These are phyloP conservation scores for Nannoperca obscura DNA, from an alignment of 2,797 vertebrate genomes.

Conservation along the genomic window DNA sequence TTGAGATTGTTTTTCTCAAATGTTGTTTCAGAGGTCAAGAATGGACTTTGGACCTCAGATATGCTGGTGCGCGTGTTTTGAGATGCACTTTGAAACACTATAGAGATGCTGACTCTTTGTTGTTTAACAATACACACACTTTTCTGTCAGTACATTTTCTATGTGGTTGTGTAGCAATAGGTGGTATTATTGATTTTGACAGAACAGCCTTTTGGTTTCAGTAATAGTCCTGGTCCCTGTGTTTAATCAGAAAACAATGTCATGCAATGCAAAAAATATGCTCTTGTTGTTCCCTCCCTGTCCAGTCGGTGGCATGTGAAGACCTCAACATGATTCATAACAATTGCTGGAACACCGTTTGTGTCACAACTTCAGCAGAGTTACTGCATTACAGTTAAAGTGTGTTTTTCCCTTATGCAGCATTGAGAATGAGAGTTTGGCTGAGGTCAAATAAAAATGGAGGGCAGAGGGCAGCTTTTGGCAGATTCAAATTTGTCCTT, in stretches of 20 bases:
- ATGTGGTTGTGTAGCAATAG: not conserved
- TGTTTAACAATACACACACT: not conserved
- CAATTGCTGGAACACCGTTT: constrained; percentile 19
- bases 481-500: constrained; percentile 12
- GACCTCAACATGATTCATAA: constrained; percentile 2
- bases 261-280: not conserved
- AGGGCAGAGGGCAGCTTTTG: not conserved
- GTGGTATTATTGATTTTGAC: not conserved
- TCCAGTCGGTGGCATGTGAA: constrained; percentile 59
- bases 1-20: not conserved
- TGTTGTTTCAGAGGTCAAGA: not conserved
- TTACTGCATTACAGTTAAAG: not conserved
- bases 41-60: not conserved
- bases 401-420: not conserved
- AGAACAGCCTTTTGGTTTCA: constrained; percentile 5
- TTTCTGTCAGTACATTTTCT: not conserved
- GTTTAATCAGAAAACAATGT: not conserved
- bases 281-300: constrained; percentile 6
- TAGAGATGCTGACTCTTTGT: not conserved
- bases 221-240: not conserved
- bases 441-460: not conserved
- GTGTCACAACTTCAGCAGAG: constrained; percentile 8
- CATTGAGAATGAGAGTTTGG: constrained; percentile 24
- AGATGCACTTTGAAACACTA: not conserved
- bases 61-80: not conserved